Conservation (phyloP, 2,797 vertebrate species). For the Hydrophis major region DNA sequence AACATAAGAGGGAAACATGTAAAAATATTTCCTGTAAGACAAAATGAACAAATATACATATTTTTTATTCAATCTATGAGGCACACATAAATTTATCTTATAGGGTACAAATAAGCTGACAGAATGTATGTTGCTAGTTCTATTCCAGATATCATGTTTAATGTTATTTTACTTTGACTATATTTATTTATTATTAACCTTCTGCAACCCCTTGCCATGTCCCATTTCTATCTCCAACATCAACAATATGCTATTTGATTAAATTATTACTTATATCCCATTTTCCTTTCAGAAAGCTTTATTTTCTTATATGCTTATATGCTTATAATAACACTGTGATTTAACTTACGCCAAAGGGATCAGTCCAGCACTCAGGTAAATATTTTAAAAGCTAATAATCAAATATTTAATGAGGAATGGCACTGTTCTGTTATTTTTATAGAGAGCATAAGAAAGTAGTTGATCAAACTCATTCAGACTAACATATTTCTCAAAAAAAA, state of each 20-base stretch:
- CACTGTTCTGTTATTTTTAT: background rate
- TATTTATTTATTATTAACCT: background rate
- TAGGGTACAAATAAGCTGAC: background rate
- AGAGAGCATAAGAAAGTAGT: background rate
- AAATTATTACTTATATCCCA: background rate
- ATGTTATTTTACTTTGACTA: background rate
- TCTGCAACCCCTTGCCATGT: background rate
- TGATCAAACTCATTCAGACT: background rate
- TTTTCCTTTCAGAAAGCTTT: background rate
- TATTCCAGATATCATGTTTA: background rate
- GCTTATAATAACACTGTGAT: background rate
- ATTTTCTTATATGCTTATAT: background rate
- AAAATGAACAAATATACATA: background rate
- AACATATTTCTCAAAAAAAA: background rate
- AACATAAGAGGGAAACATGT: background rate
- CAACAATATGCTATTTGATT: background rate
- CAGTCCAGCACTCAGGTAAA: background rate
- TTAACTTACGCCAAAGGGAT: background rate
- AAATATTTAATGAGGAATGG: background rate
- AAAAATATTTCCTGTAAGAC: fast-evolving
- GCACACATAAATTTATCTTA: background rate
- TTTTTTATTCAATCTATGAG: background rate
- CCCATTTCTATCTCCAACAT: background rate
- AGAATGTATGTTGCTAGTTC: background rate
- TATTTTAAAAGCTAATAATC: background rate